phyloP scores from a whole-genome alignment of 2,797 vertebrate genomes.

The Lagorchestes hirsutus region DNA sequence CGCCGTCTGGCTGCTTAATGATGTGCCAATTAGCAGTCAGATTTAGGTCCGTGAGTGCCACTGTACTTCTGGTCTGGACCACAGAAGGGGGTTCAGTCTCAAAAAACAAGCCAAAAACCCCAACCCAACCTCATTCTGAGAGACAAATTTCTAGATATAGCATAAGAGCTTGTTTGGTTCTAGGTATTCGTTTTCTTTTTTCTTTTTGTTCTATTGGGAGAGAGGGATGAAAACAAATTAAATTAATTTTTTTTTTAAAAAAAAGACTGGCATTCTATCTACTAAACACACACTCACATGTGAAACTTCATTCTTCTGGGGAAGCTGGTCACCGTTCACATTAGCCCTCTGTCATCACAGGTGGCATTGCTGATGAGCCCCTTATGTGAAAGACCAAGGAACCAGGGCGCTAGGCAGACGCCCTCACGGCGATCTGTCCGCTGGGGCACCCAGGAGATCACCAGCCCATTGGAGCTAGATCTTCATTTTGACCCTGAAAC shows the following conservation, averaged over 20 bases:
- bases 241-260: not conserved
- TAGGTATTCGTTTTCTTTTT: not conserved
- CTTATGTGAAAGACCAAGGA: conserved; percentile 48
- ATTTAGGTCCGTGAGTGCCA: not conserved
- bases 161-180: not conserved
- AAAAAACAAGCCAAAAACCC: not conserved
- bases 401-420: conserved; percentile 64
- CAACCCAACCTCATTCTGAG: not conserved
- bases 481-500: conserved; percentile 89
- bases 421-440: conserved; percentile 78
- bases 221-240: not conserved
- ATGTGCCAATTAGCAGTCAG: not conserved
- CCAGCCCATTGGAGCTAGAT: conserved; percentile 80
- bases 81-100: not conserved
- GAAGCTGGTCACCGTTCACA: not conserved
- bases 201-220: not conserved
- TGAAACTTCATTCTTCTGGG: not conserved
- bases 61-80: not conserved
- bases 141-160: not conserved
- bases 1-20: not conserved
- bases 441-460: conserved; percentile 82
- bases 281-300: not conserved
- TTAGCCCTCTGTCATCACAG: conserved; percentile 71
- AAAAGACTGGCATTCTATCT: not conserved
- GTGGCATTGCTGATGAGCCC: conserved; percentile 26